Evolutionary conservation across 2,113 vertebrate species (phyloP).

Genomic region (Triplophysa tibetana): DNA sequence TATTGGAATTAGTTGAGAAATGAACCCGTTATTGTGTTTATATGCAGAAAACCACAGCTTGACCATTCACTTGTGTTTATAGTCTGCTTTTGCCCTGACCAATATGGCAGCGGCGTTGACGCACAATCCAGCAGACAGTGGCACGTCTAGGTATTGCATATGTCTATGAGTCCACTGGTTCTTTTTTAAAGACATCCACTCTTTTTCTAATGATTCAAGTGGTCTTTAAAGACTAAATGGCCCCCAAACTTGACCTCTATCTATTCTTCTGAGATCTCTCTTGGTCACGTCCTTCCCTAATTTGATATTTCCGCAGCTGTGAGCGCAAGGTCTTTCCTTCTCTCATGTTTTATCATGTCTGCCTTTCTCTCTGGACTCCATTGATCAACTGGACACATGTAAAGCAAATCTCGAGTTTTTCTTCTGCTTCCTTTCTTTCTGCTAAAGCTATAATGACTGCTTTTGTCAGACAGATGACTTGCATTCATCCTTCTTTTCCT

Average conservation of each 20-base stretch:
- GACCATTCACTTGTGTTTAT: no score
- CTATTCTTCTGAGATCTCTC: conserved; percentile 6
- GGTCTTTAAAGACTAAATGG: background rate
- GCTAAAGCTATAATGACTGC: conserved; percentile 57
- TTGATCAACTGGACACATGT: conserved; percentile 50
- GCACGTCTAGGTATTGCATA: no score
- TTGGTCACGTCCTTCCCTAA: background rate
- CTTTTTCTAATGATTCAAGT: background rate
- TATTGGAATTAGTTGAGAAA: no score
- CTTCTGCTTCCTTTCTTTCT: conserved; percentile 32
- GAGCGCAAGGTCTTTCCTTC: background rate
- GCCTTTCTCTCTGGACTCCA: conserved; percentile 39
- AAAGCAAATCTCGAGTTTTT: conserved; percentile 54
- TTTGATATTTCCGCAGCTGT: conserved; percentile 24
- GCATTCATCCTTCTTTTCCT: conserved; percentile 42
- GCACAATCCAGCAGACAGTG: no score
- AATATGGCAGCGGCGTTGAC: no score
- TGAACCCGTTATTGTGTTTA: no score
- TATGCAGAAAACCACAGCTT: no score
- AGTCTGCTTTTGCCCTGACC: no score
- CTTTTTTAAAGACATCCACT: background rate
- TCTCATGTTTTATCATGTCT: conserved; percentile 33
- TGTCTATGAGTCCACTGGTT: no score
- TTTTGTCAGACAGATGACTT: conserved; percentile 55
- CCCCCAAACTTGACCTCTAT: background rate